Evolutionary conservation across 37 sponge, comb jelly and placozoan genomes (phyloP).

Genomic region (Cliona cf. orientalis): DNA sequence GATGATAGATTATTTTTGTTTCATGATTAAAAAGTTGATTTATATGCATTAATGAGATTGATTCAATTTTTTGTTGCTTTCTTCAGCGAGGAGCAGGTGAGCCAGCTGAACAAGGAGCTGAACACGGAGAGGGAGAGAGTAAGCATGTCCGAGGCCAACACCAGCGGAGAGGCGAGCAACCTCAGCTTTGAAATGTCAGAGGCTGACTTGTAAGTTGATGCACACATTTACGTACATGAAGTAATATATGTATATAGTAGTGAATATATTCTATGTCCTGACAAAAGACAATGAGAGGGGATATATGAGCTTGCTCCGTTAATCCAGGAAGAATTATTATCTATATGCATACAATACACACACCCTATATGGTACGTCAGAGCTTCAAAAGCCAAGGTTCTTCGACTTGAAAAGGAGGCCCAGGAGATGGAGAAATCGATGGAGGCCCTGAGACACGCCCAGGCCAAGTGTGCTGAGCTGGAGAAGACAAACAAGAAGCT

Average conservation of each 20-base stretch:
- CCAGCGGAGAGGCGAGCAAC: slow-evolving; percentile 48
- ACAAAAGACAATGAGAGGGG: no score
- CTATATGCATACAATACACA: neutral
- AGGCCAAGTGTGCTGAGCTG: slow-evolving; percentile 79
- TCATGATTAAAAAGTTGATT: no score
- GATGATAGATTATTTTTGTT: no score
- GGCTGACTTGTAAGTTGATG: slow-evolving; percentile 57
- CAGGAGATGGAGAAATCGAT: slow-evolving; percentile 77
- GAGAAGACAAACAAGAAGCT: slow-evolving; percentile 90
- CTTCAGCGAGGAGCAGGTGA: slow-evolving; percentile 52
- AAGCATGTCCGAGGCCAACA: slow-evolving; percentile 7
- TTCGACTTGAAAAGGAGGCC: slow-evolving; percentile 82
- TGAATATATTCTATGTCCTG: no score
- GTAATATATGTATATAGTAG: no score
- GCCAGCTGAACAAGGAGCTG: slow-evolving; percentile 30
- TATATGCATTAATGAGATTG: no score
- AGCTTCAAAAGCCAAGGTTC: slow-evolving; percentile 76
- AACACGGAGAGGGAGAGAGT: slow-evolving; percentile 44
- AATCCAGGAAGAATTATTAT: neutral
- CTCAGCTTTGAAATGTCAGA: slow-evolving; percentile 75
- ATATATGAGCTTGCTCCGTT: no score
- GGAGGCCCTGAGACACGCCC: slow-evolving; percentile 73
- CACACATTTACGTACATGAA: neutral
- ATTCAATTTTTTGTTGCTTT: no score
- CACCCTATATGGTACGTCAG: slow-evolving; percentile 7